Evolutionary conservation across 2,888 invertebrate genomes (phyloP).

Genomic region (Thecophora atra): DNA sequence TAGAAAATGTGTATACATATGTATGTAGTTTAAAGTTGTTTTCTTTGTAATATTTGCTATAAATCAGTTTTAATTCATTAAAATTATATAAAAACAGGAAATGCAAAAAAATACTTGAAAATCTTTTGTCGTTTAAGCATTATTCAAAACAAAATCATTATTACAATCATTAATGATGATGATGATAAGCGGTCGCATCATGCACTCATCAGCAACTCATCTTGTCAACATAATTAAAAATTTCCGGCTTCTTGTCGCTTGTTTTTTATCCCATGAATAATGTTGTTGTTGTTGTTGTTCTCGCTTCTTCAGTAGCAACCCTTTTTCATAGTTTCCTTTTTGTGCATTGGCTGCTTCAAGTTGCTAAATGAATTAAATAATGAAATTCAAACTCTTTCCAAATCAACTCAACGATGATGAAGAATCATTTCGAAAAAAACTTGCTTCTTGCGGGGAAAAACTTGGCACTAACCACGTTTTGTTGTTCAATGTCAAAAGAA

Average conservation of each 20-base stretch:
- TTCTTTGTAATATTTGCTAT: too few species aligned
- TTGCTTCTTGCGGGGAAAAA: not conserved
- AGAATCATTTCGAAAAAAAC: not conserved
- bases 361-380: not conserved
- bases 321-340: not conserved
- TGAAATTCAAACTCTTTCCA: not conserved
- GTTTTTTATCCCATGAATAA: too few species aligned
- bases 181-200: slow-evolving; percentile 12
- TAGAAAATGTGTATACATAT: too few species aligned
- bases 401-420: not conserved
- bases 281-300: not conserved
- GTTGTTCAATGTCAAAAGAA: too few species aligned
- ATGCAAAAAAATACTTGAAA: too few species aligned
- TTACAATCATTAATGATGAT: slow-evolving; percentile 1
- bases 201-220: slow-evolving; percentile 26
- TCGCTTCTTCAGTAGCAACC: not conserved
- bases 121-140: too few species aligned
- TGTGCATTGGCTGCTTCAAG: too few species aligned
- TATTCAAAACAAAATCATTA: not conserved
- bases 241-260: slow-evolving; percentile 1
- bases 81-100: too few species aligned
- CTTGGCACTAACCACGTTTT: not conserved
- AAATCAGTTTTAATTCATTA: too few species aligned
- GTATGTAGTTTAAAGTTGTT: too few species aligned
- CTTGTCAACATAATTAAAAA: slow-evolving; percentile 35